Conservation (phyloP, 2,888 invertebrate genomes). For the Sphecodes monilicornis region DNA sequence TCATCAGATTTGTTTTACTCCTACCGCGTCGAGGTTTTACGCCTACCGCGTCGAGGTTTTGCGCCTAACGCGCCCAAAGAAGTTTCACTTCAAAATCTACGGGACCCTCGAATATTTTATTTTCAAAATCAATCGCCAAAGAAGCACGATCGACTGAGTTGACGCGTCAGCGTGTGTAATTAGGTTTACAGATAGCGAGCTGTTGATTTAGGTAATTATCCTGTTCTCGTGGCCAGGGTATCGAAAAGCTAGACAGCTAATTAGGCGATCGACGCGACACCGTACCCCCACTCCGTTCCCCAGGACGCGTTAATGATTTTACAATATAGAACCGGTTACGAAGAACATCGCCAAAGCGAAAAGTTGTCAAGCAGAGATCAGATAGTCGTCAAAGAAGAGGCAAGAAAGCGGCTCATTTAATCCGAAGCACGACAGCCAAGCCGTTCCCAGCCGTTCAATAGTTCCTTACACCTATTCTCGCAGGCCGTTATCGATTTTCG, state of each 20-base stretch:
- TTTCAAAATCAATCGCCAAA: background rate
- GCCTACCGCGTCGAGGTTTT: too few relatives aligned
- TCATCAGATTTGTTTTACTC: too few relatives aligned
- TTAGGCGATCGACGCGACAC: background rate
- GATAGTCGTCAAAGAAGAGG: slow-evolving; percentile 24
- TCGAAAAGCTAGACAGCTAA: slow-evolving; percentile 1
- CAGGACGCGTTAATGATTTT: background rate
- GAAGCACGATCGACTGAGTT: background rate
- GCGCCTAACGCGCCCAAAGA: too few relatives aligned
- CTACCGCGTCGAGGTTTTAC: too few relatives aligned
- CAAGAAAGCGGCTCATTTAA: slow-evolving; percentile 45
- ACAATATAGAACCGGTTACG: background rate
- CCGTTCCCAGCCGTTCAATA: slow-evolving; percentile 52
- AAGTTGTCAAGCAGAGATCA: slow-evolving; percentile 34
- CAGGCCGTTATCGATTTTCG: slow-evolving; percentile 72
- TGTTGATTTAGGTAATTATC: slow-evolving; percentile 3
- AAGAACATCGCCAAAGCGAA: background rate
- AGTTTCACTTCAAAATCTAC: too few relatives aligned
- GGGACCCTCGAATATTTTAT: background rate
- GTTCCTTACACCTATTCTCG: slow-evolving; percentile 55
- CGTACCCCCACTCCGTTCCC: background rate
- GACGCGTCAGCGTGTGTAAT: background rate
- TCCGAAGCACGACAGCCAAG: slow-evolving; percentile 44
- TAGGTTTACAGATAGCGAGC: background rate
- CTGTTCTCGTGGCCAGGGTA: background rate